These are phyloP conservation scores for Pelochelys cantorii DNA, from an alignment of 2,797 vertebrate genomes.

Conservation along the genomic window DNA sequence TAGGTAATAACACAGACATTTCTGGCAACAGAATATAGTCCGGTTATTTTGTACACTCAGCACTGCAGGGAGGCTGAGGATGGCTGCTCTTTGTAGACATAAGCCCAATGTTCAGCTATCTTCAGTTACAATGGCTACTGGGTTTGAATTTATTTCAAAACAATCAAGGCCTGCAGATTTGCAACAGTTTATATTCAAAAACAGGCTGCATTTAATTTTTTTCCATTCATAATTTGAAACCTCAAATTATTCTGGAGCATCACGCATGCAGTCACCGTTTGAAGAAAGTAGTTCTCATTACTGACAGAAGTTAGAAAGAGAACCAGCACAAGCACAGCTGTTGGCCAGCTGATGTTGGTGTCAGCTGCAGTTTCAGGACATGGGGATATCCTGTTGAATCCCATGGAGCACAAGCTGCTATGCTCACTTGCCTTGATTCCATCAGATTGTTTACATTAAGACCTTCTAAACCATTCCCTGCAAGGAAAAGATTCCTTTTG, in stretches of 20 bases:
- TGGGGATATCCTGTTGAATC: neutral
- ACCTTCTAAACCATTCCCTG: neutral
- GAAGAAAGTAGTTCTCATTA: neutral
- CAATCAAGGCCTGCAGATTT: neutral
- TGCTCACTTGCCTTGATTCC: neutral
- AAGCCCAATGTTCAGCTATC: rapidly evolving
- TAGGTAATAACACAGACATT: neutral
- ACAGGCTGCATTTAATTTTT: neutral
- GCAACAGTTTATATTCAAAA: neutral
- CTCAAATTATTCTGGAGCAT: neutral
- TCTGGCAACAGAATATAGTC: rapidly evolving
- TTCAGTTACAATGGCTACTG: rapidly evolving
- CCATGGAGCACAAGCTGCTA: neutral
- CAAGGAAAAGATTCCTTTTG: neutral
- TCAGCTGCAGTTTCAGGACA: neutral
- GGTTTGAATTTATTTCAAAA: neutral
- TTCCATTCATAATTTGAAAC: neutral
- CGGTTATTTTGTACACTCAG: neutral
- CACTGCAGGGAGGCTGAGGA: rapidly evolving
- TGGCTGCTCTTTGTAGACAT: neutral
- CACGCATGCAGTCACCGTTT: neutral
- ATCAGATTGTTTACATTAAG: neutral
- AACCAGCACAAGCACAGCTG: neutral
- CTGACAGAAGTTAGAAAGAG: neutral
- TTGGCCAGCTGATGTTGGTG: neutral